Conservation (phyloP, 2,113 vertebrate species). For the Salvelinus sp. region DNA sequence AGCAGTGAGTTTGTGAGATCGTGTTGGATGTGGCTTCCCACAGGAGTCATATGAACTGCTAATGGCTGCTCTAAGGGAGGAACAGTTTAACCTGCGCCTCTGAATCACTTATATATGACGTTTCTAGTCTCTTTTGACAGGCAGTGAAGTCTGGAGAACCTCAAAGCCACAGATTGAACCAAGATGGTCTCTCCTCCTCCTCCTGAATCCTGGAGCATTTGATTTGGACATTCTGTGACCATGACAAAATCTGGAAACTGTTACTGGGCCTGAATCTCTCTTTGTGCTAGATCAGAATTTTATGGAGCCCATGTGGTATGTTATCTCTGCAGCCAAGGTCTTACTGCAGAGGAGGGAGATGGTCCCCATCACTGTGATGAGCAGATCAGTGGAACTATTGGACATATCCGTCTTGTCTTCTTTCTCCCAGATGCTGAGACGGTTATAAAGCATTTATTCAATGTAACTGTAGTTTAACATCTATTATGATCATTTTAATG, state of each 20-base stretch:
- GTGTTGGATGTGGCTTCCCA: no score
- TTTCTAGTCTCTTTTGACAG: background rate
- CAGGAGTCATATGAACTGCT: no score
- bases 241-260: conserved; percentile 54
- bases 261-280: conserved; percentile 25
- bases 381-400: background rate
- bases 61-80: no score
- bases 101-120: no score
- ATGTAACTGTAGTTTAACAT: background rate
- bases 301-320: conserved; percentile 22
- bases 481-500: background rate
- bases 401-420: background rate
- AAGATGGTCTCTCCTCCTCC: conserved; percentile 31
- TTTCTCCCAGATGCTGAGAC: background rate
- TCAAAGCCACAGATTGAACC: conserved; percentile 46
- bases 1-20: no score
- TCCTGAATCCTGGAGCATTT: conserved; percentile 40
- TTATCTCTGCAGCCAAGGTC: conserved; percentile 16
- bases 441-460: background rate
- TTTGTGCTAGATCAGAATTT: conserved; percentile 41
- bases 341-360: background rate
- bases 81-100: no score
- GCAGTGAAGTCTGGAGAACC: conserved; percentile 34
- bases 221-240: conserved; percentile 47
- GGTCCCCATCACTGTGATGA: background rate